These are phyloP conservation scores for Mola mola DNA, from an alignment of 2,113 vertebrate genomes.

Conservation along the genomic window DNA sequence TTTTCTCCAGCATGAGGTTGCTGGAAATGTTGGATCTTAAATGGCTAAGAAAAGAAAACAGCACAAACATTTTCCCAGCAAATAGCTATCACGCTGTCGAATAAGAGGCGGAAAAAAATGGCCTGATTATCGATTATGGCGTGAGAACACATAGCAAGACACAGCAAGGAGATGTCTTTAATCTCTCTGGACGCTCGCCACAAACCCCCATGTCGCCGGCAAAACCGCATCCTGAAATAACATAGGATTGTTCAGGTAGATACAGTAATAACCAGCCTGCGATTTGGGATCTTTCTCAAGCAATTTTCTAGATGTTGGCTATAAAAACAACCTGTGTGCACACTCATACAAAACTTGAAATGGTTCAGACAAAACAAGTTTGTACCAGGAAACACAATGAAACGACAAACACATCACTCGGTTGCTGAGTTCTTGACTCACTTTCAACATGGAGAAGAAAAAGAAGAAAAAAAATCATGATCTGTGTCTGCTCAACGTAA, in stretches of 20 bases:
- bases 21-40: neutral
- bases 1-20: slow-evolving; percentile 2
- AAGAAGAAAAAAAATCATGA: slow-evolving; percentile 6
- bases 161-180: neutral
- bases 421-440: slow-evolving; percentile 30
- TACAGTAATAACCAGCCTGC: slow-evolving; percentile 25
- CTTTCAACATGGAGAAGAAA: slow-evolving; percentile 40
- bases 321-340: slow-evolving; percentile 43
- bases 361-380: slow-evolving; percentile 47
- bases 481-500: slow-evolving; percentile 37
- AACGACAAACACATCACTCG: slow-evolving; percentile 50
- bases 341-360: slow-evolving; percentile 50
- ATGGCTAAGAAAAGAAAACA: slow-evolving; percentile 10
- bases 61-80: slow-evolving; percentile 12
- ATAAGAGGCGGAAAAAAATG: slow-evolving; percentile 38
- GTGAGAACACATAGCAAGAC: slow-evolving; percentile 9
- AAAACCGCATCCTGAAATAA: no score
- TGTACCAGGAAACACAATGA: slow-evolving; percentile 44
- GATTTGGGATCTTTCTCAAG: slow-evolving; percentile 30
- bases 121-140: slow-evolving; percentile 24
- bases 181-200: neutral
- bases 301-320: slow-evolving; percentile 36
- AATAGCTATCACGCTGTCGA: slow-evolving; percentile 6
- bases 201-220: slow-evolving; percentile 2
- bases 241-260: neutral